Evolutionary conservation across 2,113 vertebrate species (phyloP), one percentile per base, ranked within the genome.

Genomic region (Actenoides lindsayi): DNA sequence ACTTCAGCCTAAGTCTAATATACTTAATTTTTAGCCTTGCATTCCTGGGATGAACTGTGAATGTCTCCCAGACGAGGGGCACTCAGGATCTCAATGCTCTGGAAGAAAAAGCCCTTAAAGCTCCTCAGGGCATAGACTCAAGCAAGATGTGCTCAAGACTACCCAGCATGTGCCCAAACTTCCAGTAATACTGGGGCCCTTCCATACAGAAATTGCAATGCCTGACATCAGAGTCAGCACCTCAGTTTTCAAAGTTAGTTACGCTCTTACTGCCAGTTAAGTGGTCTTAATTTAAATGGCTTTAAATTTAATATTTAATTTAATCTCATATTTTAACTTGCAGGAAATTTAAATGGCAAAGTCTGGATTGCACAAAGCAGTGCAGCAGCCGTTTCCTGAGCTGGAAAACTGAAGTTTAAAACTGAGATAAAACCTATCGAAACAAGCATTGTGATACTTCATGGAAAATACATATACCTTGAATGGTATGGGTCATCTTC

Each of bases 51-150:
- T 39, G 33, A 78, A 17, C 21, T 0, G 0, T 5, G 56, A 57
- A 15, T 2, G 10, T 53, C n/a, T 77, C 28, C 68, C 18, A 69
- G 30, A 18, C 5, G 25, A 44, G 48, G 21, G 15, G 15, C 4
- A 13, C 56, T 46, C 67, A 81, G 33, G 13, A 76, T 48, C 30
- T 69, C 18, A 20, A 63, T 0, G 4, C 11, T 51, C 54, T 70
- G 69, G 50, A 68, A 35, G 6, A 10, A 44, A 42, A 67, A 4
- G 9, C 3, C 44, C 28, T 4, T 24, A 10, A 31, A 83, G 27
- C 3, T 63, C 30, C 30, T 7, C 1, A 0, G 44, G 30, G 3
- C 6, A 1, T 1, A 4, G 8, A 18, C 23, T 24, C 30, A 30
- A 59, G 62, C 41, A 30, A 51, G 13, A 51, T 6, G 5, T 16